Conservation (phyloP, 1,140 invertebrate species). For the Hypothenemus hampei region DNA sequence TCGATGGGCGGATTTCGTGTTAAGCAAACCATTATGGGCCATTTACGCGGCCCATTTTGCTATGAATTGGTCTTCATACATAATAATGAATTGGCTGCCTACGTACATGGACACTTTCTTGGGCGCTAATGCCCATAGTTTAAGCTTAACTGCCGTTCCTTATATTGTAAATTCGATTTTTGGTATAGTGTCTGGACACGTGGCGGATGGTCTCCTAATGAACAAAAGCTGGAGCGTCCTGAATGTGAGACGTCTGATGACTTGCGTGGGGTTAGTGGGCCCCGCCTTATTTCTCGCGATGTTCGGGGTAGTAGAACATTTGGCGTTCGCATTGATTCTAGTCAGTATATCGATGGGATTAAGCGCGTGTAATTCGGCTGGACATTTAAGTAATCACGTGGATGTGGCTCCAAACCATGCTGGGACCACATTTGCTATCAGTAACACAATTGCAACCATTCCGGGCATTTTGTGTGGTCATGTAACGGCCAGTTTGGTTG, state of each 20-base stretch:
- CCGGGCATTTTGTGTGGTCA: conserved; percentile 76
- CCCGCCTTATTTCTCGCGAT: conserved; percentile 68
- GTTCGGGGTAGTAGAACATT: conserved; percentile 69
- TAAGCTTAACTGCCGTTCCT: conserved; percentile 73
- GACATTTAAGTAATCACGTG: conserved; percentile 75
- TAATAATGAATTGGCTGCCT: conserved; percentile 81
- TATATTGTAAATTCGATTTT: conserved; percentile 72
- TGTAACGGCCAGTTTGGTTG: conserved; percentile 70
- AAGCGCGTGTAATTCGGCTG: conserved; percentile 73
- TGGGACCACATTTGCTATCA: conserved; percentile 74
- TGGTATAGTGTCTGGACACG: conserved; percentile 69
- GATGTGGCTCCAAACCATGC: conserved; percentile 77
- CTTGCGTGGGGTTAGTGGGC: conserved; percentile 68
- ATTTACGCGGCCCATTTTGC: conserved; percentile 77
- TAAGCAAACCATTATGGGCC: conserved; percentile 71
- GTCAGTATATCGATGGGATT: conserved; percentile 74
- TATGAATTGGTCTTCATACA: conserved; percentile 83
- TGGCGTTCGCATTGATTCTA: conserved; percentile 66
- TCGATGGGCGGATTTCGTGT: conserved; percentile 64
- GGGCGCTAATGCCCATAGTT: conserved; percentile 64
- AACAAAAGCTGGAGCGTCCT: conserved; percentile 65
- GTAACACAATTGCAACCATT: conserved; percentile 74
- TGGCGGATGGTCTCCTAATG: conserved; percentile 61
- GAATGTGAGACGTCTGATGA: conserved; percentile 71
- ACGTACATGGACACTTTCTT: conserved; percentile 67